Conservation (phyloP, 2,888 invertebrate genomes). For the Caenorhabditis sp. region DNA sequence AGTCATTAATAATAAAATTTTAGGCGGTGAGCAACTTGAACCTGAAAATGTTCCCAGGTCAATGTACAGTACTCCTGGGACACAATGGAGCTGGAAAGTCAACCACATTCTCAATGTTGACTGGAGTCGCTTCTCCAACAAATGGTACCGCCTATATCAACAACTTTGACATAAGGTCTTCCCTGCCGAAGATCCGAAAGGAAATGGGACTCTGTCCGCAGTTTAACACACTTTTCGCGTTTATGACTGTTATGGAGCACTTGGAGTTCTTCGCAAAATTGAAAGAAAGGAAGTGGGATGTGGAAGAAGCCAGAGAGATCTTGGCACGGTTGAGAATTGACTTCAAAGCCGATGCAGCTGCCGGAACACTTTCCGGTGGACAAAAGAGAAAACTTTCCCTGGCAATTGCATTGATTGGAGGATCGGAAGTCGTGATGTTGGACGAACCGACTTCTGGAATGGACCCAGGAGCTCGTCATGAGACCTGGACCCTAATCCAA, state of each 20-base stretch:
- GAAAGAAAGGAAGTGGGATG: conserved; percentile 84
- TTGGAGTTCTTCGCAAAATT: conserved; percentile 89
- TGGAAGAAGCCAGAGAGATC: conserved; percentile 87
- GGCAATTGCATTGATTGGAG: conserved; percentile 89
- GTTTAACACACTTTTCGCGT: conserved; percentile 91
- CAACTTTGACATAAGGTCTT: conserved; percentile 86
- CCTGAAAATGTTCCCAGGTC: conserved; percentile 89
- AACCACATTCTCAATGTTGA: conserved; percentile 94
- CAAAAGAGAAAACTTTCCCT: conserved; percentile 90
- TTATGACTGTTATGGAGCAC: conserved; percentile 91
- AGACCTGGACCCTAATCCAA: conserved; percentile 89
- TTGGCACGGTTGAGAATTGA: conserved; percentile 86
- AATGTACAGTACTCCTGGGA: conserved; percentile 87
- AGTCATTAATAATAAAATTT: not conserved
- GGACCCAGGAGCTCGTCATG: conserved; percentile 86
- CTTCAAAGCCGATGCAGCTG: conserved; percentile 62
- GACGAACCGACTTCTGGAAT: conserved; percentile 84
- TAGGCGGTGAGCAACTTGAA: conserved; percentile 88
- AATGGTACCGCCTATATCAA: conserved; percentile 77
- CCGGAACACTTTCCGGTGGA: conserved; percentile 87
- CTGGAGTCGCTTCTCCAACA: conserved; percentile 85
- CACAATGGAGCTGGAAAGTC: conserved; percentile 94
- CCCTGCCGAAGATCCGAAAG: conserved; percentile 83
- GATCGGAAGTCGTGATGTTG: conserved; percentile 86
- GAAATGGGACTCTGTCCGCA: conserved; percentile 92